Evolutionary conservation across 2,888 invertebrate species (phyloP), one percentile per base, ranked within the genome.

Genomic region (Drosophila rellima): DNA sequence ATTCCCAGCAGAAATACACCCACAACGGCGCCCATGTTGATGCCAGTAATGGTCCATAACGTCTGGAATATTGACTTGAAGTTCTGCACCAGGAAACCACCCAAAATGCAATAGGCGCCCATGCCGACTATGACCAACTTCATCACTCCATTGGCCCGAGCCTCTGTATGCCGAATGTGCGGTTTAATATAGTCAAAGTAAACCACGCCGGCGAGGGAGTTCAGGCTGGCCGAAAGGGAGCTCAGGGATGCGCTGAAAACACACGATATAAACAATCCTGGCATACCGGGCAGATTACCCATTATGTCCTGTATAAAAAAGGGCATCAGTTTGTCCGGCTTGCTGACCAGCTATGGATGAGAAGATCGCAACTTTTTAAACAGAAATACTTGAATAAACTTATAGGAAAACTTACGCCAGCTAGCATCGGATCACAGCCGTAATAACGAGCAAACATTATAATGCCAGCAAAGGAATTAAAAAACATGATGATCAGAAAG

Each of bases 1-100:
- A 96, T 95, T 20, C 95, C 96, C 40, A 96, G 90, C 7, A 94
- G 93, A 81, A 96, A 96, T 1, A 95, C 93, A 0, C 95, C 95
- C 67, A 95, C 94, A 2, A 95, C 94, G 11, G 95, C 95, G 2
- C 95, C 95, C 2, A 94, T 93, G 18, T 93, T 92, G 18, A 94
- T 91, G 18, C 94, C 94, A 44, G 93, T 91, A 6, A 93, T 91
- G 2, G 93, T 93, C 44, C 93, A 83, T 8, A 93, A 88, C 2
- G 93, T 91, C 91, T 94, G 94, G 29, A 94, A 69, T 13, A 94
- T 93, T 2, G 93, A 93, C 29, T 93, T 93, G 39, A 94, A 92
- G 40, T 92, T 88, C 39, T 94, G 91, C 15, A 93, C 93, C 23
- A 92, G 39, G 0, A 92, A 80, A 4, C 93, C 93, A 3, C 95